Conservation (phyloP, 2,797 vertebrate species). For the Zonotrichia albicollis region DNA sequence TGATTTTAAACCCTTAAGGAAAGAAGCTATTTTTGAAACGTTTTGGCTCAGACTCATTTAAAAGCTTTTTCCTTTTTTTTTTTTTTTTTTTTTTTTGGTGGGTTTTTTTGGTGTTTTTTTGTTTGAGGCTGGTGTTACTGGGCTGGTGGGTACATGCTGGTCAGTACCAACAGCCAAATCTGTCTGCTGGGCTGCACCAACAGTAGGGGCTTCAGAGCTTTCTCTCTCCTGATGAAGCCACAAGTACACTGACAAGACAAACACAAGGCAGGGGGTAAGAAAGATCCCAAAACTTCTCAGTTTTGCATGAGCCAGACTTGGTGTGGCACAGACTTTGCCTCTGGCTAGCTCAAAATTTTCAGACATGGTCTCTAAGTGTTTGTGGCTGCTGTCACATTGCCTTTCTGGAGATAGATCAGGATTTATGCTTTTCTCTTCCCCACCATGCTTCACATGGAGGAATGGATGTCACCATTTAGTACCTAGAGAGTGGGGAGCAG, state of each 20-base stretch:
- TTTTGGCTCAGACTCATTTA: background rate
- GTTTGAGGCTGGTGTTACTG: background rate
- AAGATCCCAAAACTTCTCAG: background rate
- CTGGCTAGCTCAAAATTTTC: background rate
- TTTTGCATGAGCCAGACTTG: rapidly evolving
- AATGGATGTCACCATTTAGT: background rate
- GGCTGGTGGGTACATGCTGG: background rate
- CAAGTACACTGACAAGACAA: background rate
- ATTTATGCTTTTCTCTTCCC: background rate
- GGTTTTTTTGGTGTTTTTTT: background rate
- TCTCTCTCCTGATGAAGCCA: background rate
- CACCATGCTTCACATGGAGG: rapidly evolving
- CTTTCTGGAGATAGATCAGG: background rate
- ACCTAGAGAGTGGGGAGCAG: background rate
- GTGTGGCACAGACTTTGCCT: background rate
- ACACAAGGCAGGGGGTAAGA: background rate
- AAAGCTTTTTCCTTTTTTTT: background rate
- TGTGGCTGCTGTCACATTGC: background rate
- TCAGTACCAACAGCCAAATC: background rate
- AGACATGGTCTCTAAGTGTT: rapidly evolving
- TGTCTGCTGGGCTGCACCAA: background rate
- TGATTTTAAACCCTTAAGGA: constrained; percentile 42
- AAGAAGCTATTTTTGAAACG: background rate
- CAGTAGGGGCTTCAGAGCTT: background rate
- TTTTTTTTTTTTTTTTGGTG: background rate